Base-by-base conservation (phyloP, 1,140 invertebrate genomes). In the Meloidogyne exigua region DNA sequence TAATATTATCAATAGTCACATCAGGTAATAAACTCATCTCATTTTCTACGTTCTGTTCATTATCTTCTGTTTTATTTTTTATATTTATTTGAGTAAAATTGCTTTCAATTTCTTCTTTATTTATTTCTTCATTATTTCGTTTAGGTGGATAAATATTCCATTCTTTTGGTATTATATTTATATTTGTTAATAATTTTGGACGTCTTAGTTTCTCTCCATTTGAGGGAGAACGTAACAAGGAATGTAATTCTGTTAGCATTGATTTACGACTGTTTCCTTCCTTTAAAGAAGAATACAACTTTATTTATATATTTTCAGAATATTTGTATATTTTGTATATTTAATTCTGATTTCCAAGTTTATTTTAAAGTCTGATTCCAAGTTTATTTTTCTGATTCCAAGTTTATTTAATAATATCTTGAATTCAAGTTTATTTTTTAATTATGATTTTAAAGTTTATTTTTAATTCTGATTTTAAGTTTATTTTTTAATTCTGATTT, bases 131-230 rank as follows among this genome's bases (percentile, higher is more conserved):
- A 25, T 32, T 42, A 42, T 9, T 42, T 42, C 21, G n/a, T 42
- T 28, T 62, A 13, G 49, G 21, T 36, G 72, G 72, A 65, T 73
- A 73, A 25, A 73, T 73, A 36, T 25, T 64, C 72, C 72, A 73
- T 64, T 76, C 75, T 39, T 68, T 71, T 28, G 75, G 75, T 44
- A 76, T 44, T 25, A 76, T 64, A 28, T 76, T 76, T 15, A 76
- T 64, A 44, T 76, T 76, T 9, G 75, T 76, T 57, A 76, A 63
- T 39, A 76, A 39, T 32, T 68, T 76, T 23, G 75, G 75, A 12
- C 75, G 66, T 25, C 68, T 62, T 13, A 76, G 32, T 18, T 25
- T 32, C 62, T 62, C 23, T 13, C 75, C 68, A 11, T 71, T 25
- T 21, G 42, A 39, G 10, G 66, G 39, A 18, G 42, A 36, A 3